Base-by-base conservation (phyloP, 2,797 vertebrate genomes). In the Cirrhinus molitorella region DNA sequence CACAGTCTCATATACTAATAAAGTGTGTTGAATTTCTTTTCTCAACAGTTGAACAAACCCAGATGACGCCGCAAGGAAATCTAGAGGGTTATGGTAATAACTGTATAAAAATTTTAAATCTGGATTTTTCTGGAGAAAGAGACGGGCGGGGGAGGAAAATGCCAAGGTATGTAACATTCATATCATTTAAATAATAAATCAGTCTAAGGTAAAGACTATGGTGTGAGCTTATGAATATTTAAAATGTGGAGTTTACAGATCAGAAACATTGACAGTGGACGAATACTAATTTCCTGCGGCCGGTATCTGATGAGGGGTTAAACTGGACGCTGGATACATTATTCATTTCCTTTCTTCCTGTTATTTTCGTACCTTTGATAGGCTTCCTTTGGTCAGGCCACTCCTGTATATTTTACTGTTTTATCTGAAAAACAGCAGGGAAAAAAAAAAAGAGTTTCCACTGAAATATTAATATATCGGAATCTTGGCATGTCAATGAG, bases 131-230 rank as follows among this genome's bases (percentile, higher is more conserved):
- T 40, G 89, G 89, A 92, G 91, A 92, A 89, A 91, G 88, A 89
- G 90, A 88, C 87, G 87, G 84, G 87, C 87, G 89, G 83, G 84
- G 86, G 85, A 51, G 88, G 76, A 81, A 89, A 89, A 90, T 88
- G 91, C 89, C 91, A 91, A 88, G 91, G 92, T 91, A 94, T 94
- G 93, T 94, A 95, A 94, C 94, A 94, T 95, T 95, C 92, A 95
- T 94, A 94, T 92, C 87, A 93, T 94, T 92, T 95, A 91, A 96
- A 96, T 96, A 94, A 96, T 95, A 93, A 96, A 95, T 95, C 93
- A 94, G 90, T 91, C 90, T 88, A 88, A 91, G 89, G 89, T 91
- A 73, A 93, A 90, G 89, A 92, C 92, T 93, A 89, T 91, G 92
- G 95, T 92, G 92, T 87, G 73, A 91, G 91, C 88, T 91, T 91